Percentiles rank a stretch among this genome's conserved stretches.
Evolutionary conservation across 2,113 vertebrate genomes (phyloP).

Genomic region (Grammomys dolichurus): DNA sequence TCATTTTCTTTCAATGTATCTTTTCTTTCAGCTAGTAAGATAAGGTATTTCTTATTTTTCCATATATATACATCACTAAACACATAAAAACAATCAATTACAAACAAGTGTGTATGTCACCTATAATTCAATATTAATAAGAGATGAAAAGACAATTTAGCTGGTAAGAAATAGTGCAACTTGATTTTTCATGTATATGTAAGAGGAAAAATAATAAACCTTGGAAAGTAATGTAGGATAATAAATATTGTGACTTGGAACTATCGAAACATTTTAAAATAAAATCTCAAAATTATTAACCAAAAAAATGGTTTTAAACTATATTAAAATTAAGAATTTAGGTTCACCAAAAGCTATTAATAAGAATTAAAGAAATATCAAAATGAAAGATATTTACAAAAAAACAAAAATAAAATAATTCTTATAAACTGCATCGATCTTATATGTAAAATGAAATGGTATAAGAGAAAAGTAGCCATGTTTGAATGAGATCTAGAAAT

Average conservation of each 20-base stretch:
- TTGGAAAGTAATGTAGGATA: background rate
- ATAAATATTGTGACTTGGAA: conserved; percentile 2
- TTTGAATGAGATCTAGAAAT: background rate
- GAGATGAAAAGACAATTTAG: background rate
- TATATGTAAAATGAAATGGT: background rate
- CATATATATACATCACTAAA: background rate
- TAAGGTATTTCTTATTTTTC: background rate
- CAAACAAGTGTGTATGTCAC: background rate
- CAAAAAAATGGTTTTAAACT: conserved; percentile 2
- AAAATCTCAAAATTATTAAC: conserved; percentile 11
- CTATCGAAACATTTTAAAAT: background rate
- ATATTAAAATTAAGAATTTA: conserved; percentile 60
- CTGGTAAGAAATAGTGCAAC: background rate
- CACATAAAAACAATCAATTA: background rate
- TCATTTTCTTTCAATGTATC: background rate
- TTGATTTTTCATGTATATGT: background rate
- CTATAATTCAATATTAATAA: background rate
- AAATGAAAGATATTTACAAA: background rate
- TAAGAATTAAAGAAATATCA: conserved; percentile 25
- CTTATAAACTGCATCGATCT: background rate
- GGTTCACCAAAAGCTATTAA: background rate
- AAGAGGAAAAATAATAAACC: conserved; percentile 22
- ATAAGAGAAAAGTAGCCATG: rapidly evolving
- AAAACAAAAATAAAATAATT: background rate
- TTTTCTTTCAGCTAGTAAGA: background rate